These are phyloP conservation scores for Rhodophaea formosa DNA, from an alignment of 2,888 invertebrate genomes.

Conservation along the genomic window DNA sequence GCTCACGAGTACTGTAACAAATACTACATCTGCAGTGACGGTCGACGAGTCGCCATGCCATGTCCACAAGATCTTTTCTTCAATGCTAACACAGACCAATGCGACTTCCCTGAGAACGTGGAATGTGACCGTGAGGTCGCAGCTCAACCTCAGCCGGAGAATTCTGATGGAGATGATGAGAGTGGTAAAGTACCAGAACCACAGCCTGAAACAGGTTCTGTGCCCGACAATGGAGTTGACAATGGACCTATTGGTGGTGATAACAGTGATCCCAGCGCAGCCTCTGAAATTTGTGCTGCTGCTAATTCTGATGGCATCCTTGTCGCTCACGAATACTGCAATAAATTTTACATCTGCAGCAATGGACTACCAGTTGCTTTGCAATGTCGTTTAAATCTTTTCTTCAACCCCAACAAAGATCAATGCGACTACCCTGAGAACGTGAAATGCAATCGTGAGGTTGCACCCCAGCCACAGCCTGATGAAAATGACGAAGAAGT, in stretches of 20 bases:
- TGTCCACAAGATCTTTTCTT: conserved; percentile 32
- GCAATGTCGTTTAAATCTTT: conserved; percentile 26
- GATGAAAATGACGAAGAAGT: conserved; percentile 20
- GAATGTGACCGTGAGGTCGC: conserved; percentile 29
- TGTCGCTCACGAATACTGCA: conserved; percentile 42
- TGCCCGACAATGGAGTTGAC: conserved; percentile 16
- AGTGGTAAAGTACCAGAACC: not conserved
- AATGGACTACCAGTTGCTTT: conserved; percentile 31
- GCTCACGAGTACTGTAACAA: conserved; percentile 43
- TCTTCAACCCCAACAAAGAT: conserved; percentile 36
- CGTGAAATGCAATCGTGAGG: conserved; percentile 32
- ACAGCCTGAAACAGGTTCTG: not conserved
- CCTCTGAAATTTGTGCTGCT: conserved; percentile 37
- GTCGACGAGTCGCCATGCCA: conserved; percentile 29
- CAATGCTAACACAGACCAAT: conserved; percentile 34
- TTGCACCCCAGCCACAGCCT: not conserved
- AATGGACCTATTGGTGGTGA: conserved; percentile 17
- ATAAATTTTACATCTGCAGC: conserved; percentile 38
- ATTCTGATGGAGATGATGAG: conserved; percentile 14
- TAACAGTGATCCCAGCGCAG: conserved; percentile 34
- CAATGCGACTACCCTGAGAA: conserved; percentile 36
- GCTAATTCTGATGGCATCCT: conserved; percentile 29
- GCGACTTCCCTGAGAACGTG: conserved; percentile 38
- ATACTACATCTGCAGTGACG: conserved; percentile 37
- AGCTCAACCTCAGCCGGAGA: not conserved